Conservation (phyloP, 2,888 invertebrate species). For the Myopa testacea region DNA sequence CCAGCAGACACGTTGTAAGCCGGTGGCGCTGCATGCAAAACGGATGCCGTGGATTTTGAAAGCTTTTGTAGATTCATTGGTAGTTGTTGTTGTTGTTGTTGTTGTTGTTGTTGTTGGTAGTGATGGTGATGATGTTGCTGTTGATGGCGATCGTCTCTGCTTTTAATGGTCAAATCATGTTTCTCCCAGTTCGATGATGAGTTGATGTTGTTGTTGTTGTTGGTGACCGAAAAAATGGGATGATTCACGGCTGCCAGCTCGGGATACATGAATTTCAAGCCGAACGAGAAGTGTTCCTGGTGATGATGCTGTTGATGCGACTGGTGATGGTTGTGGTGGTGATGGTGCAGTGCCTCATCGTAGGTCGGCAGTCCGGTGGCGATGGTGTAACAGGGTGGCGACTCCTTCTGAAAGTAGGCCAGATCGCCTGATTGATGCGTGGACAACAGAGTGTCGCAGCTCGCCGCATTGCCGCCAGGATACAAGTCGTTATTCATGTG, state of each 20-base stretch:
- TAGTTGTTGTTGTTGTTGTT: slow-evolving; percentile 41
- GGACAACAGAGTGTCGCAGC: slow-evolving; percentile 44
- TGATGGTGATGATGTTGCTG: slow-evolving; percentile 48
- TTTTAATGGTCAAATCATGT: slow-evolving; percentile 53
- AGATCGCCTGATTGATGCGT: slow-evolving; percentile 51
- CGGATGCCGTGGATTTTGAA: slow-evolving; percentile 44
- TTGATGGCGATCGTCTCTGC: slow-evolving; percentile 56
- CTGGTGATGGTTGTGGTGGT: slow-evolving; percentile 25
- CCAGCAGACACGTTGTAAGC: slow-evolving; percentile 45
- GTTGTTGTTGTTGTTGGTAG: slow-evolving; percentile 40
- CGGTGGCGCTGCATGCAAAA: slow-evolving; percentile 46
- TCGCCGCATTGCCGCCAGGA: slow-evolving; percentile 54
- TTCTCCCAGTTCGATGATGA: slow-evolving; percentile 58
- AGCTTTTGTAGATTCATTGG: slow-evolving; percentile 36
- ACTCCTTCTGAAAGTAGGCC: slow-evolving; percentile 69
- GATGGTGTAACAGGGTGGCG: slow-evolving; percentile 74
- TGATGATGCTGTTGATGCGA: too few relatives aligned
- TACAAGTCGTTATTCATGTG: slow-evolving; percentile 53
- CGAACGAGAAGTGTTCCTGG: slow-evolving; percentile 58
- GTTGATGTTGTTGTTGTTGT: slow-evolving; percentile 39
- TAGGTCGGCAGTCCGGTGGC: slow-evolving; percentile 75
- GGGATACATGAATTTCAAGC: slow-evolving; percentile 66
- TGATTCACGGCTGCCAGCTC: slow-evolving; percentile 63
- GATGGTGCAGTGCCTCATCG: slow-evolving; percentile 74
- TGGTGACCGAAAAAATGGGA: slow-evolving; percentile 38